Conservation (phyloP, 2,797 vertebrate species). For the Pseudochaenichthys georgianus region DNA sequence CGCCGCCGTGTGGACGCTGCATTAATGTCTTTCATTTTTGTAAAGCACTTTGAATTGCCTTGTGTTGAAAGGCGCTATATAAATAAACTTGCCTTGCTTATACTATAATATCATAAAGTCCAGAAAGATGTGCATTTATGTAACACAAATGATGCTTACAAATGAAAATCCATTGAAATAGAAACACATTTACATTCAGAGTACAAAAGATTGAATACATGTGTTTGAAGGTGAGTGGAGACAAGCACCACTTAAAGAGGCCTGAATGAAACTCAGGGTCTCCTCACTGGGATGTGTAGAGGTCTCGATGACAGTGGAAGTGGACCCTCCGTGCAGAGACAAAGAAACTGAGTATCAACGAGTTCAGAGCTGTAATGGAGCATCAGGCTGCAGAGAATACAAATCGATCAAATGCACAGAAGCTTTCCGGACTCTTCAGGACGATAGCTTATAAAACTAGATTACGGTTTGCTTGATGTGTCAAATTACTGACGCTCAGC, state of each 20-base stretch:
- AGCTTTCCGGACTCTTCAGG: conserved; percentile 14
- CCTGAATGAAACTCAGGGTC: conserved; percentile 46
- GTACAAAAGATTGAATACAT: background rate
- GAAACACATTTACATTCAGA: background rate
- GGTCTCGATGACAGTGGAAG: conserved; percentile 48
- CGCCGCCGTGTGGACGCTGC: too few species aligned
- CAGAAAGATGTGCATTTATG: too few species aligned
- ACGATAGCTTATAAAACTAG: background rate
- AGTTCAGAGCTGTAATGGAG: conserved; percentile 40
- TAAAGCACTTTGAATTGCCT: too few species aligned
- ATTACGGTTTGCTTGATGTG: conserved; percentile 8
- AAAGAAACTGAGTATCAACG: conserved; percentile 18
- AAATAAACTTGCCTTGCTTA: too few species aligned
- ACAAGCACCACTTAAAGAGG: conserved; percentile 59
- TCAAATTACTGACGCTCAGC: conserved; percentile 23
- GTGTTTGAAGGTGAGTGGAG: conserved; percentile 31
- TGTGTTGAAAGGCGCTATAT: too few species aligned
- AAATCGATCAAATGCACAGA: conserved; percentile 19
- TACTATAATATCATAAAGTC: too few species aligned
- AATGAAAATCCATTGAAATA: background rate
- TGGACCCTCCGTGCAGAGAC: conserved; percentile 24
- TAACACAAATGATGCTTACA: background rate
- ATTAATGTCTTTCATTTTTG: too few species aligned
- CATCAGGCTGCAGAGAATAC: conserved; percentile 25
- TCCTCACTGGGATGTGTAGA: conserved; percentile 20